Base-by-base conservation (phyloP, 2,888 invertebrate species). In the Lasioglossum figueresi region DNA sequence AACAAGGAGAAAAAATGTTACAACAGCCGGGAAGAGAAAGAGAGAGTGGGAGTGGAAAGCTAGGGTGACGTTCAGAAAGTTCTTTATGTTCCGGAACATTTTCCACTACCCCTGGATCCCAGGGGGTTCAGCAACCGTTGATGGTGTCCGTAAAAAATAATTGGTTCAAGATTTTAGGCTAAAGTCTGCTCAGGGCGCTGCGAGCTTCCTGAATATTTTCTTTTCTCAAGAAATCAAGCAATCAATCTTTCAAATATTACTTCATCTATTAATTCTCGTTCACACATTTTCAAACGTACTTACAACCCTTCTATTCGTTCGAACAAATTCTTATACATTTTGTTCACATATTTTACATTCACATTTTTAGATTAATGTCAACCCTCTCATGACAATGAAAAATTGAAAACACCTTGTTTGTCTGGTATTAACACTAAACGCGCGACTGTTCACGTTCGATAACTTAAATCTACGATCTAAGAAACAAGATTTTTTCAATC, bases 31-130 rank as follows among this genome's bases (percentile, higher is more conserved):
- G 52, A 19, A 23, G 48, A 31, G 37, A 56, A 27, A n/a, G 43
- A 75, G 74, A 59, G 31, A 76, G 34, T 19, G 45, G 31, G 31
- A 59, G 45, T 78, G 40, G 56, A 72, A 40, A 76, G 45, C n/a
- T n/a, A 34, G 66, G 83, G 43, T 43, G 73, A 82, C 63, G 66
- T 43, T 78, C 31, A 59, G 48, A 31, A 84, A 70, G 56, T 83
- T 83, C 52, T 74, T 78, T 63, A 74, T n/a, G 31, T 19, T 45
- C 31, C n/a, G 31, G 83, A 73, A 78, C 68, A 83, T 83, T 78
- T 78, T 74, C 78, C 68, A 78, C 78, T 71, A 68, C 56, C 76
- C 43, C 27, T 52, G 3, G 19, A 19, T n/a, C 27, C 19, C 34
- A 16, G 68, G 14, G 76, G 52, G 45, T 73, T 83, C 27, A 52